These are phyloP conservation scores for Daktulosphaira vitifoliae DNA, from an alignment of 1,140 invertebrate species.

Conservation along the genomic window DNA sequence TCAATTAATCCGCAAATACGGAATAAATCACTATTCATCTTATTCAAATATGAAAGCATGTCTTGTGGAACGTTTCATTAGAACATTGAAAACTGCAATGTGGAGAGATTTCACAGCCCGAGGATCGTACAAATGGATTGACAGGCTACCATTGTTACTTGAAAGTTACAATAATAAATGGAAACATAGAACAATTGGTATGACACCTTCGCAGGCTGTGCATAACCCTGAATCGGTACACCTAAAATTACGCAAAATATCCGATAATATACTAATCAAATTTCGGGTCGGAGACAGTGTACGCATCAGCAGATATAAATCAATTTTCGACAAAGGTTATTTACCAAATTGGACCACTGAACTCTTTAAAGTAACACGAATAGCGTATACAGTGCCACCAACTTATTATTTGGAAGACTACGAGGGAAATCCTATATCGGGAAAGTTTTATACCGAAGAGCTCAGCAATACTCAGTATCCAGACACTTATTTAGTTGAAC, in stretches of 20 bases:
- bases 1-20: neutral
- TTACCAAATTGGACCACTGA: constrained; percentile 18
- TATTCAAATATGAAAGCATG: no score
- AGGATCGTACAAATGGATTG: neutral
- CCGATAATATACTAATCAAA: neutral
- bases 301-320: neutral
- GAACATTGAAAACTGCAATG: neutral
- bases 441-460: constrained; percentile 33
- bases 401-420: neutral
- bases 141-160: neutral
- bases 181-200: neutral
- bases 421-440: neutral
- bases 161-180: neutral
- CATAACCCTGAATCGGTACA: neutral
- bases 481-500: constrained; percentile 45
- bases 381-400: neutral
- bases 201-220: no score
- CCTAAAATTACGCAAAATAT: neutral
- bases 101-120: neutral
- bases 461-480: constrained; percentile 42
- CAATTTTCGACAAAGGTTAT: constrained; percentile 33
- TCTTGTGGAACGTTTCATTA: neutral
- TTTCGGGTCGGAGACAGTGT: neutral
- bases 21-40: no score
- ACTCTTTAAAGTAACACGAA: neutral